Conservation (phyloP, 1,140 invertebrate species). For the Propsilocerus akamusi region DNA sequence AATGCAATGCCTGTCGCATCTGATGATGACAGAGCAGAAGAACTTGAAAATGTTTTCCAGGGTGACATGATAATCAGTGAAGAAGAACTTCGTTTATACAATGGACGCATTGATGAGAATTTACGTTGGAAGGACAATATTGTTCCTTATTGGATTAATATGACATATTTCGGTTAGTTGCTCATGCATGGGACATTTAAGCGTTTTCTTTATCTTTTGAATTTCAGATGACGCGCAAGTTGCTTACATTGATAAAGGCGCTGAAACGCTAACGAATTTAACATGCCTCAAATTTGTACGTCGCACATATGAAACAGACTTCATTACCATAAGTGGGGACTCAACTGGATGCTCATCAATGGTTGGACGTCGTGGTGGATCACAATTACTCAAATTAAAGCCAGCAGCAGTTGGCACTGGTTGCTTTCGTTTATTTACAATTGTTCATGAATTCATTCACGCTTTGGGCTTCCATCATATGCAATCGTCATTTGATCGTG, state of each 20-base stretch:
- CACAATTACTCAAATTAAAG: constrained; percentile 29
- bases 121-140: constrained; percentile 42
- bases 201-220: no score
- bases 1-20: no score
- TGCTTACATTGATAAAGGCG: constrained; percentile 32
- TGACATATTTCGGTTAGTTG: constrained; percentile 39
- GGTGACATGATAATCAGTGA: no score
- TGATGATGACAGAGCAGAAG: no score
- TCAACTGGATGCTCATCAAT: constrained; percentile 32
- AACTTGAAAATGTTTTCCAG: no score
- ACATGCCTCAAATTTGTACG: constrained; percentile 54
- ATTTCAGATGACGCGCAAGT: no score
- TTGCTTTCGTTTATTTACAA: constrained; percentile 31
- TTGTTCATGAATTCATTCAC: constrained; percentile 50
- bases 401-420: constrained; percentile 25
- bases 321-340: constrained; percentile 40
- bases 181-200: no score
- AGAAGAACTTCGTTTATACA: no score
- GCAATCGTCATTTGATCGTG: constrained; percentile 36
- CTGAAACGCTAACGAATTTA: constrained; percentile 45
- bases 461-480: constrained; percentile 38
- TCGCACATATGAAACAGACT: constrained; percentile 38
- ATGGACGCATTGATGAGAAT: constrained; percentile 36
- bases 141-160: constrained; percentile 48
- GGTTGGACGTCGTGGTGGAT: constrained; percentile 28